Base-by-base conservation (phyloP, 2,113 vertebrate species). In the Ptilorrhoa leucosticta region DNA sequence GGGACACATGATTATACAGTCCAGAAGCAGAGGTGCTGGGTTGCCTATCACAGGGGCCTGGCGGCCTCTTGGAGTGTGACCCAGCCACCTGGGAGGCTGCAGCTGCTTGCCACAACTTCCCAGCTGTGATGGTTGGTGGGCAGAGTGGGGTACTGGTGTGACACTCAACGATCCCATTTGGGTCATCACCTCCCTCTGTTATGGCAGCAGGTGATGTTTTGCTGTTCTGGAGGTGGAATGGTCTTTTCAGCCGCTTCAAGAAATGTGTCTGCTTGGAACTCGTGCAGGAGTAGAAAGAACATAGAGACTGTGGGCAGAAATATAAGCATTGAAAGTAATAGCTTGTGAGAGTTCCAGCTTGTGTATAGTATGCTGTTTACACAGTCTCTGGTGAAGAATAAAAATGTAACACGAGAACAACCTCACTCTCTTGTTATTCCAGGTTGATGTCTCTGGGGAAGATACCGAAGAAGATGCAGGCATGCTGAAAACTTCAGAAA, bases 1-100 rank as follows among this genome's bases (percentile, higher is more conserved):
- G 26, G 40, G 2, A 0, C 11, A 6, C 37, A 2, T 8, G 22
- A 4, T 56, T 4, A 0, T 1, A 6, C 0, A 2, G 11, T 18
- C 51, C 37, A 47, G 66, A 69, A 65, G 42, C 57, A 69, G 33
- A 47, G 11, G 22, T 0, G 0, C 20, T 45, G 35, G 9, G 8
- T 13, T 71, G 19, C 27, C 44, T 35, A 22, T 42, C 10, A 3
- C 8, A 30, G 31, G 21, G 11, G 11, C 3, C 33, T 70, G 58
- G 15, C 31, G 68, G 56, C 13, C 18, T 16, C 33, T 19, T 1
- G 1, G 15, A 15, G 23, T 6, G 12, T 50, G 61, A 24, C 18
- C 13, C 2, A 4, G 8, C 16, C 31, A 7, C 22, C 18, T 14
- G 5, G 9, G n/a, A 13, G 22, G 48, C 56, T 71, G 27, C 31